Conservation (phyloP, 2,888 invertebrate genomes). For the Ormia ochracea region DNA sequence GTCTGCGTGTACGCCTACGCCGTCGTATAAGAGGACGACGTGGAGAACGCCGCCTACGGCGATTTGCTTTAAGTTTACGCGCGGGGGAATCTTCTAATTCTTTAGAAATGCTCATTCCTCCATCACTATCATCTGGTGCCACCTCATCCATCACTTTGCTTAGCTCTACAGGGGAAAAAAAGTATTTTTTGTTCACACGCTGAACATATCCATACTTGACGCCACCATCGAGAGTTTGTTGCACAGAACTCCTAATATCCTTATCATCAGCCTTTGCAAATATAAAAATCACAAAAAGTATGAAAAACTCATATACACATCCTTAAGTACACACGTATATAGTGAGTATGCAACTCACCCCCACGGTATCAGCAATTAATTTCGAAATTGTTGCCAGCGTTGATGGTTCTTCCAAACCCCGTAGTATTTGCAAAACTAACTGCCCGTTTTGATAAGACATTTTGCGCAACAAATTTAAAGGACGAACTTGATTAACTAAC, state of each 20-base stretch:
- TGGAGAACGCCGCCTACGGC: conserved; percentile 13
- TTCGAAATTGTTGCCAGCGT: conserved; percentile 51
- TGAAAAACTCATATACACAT: neutral
- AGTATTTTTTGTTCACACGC: conserved; percentile 53
- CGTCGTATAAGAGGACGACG: neutral
- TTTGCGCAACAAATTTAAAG: neutral
- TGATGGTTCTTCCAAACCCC: conserved; percentile 52
- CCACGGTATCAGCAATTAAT: conserved; percentile 51
- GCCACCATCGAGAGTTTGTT: conserved; percentile 57
- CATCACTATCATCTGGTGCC: neutral
- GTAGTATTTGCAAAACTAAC: conserved; percentile 52
- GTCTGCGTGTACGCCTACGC: neutral
- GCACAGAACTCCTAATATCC: conserved; percentile 53
- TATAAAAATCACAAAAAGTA: neutral
- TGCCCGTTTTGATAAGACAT: conserved; percentile 63
- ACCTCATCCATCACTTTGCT: neutral
- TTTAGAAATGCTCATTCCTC: neutral
- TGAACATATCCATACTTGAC: conserved; percentile 61
- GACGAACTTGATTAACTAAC: neutral
- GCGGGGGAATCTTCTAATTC: conserved; percentile 55
- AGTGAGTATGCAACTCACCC: conserved; percentile 43
- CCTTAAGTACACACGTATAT: neutral
- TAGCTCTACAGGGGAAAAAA: conserved; percentile 54
- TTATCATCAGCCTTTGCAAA: conserved; percentile 42
- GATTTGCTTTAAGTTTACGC: conserved; percentile 27